These are phyloP conservation scores for Orthosia incerta DNA, from an alignment of 2,888 invertebrate species.

Conservation along the genomic window DNA sequence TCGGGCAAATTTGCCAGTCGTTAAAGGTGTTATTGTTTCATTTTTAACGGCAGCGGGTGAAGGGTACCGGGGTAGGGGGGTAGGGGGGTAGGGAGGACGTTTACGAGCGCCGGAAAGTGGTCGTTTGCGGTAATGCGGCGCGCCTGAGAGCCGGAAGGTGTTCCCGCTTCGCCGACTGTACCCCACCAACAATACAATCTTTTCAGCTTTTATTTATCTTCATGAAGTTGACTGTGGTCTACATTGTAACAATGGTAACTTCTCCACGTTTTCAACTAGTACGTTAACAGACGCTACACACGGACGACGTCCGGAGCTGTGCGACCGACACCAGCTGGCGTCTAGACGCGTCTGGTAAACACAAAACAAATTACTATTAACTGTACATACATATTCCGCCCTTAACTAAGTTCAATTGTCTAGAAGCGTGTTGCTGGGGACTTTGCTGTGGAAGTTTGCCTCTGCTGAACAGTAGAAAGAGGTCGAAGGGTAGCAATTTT, in stretches of 20 bases:
- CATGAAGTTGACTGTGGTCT: constrained; percentile 1
- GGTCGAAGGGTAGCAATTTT: too few species aligned
- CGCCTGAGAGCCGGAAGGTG: constrained; percentile 61
- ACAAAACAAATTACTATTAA: background rate
- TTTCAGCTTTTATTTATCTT: constrained; percentile 32
- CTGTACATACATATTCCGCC: background rate
- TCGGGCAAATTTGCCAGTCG: constrained; percentile 62
- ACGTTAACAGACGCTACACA: background rate
- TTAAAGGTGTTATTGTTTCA: constrained; percentile 67
- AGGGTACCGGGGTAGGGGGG: background rate
- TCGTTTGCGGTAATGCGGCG: constrained; percentile 59
- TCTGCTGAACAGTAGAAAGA: too few species aligned
- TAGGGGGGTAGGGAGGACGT: constrained; percentile 17
- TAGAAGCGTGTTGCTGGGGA: too few species aligned
- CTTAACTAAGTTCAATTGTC: too few species aligned
- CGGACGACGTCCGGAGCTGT: background rate
- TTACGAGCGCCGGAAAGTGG: constrained; percentile 64
- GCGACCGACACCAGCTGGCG: background rate
- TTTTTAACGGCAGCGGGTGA: constrained; percentile 48
- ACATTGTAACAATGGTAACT: background rate
- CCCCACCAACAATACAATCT: constrained; percentile 22
- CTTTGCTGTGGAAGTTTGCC: too few species aligned
- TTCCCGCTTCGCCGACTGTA: constrained; percentile 27
- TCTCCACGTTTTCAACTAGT: background rate
- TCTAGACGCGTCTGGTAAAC: background rate